These are phyloP conservation scores for Heliangelus exortis DNA, from an alignment of 2,797 vertebrate genomes.

Conservation along the genomic window DNA sequence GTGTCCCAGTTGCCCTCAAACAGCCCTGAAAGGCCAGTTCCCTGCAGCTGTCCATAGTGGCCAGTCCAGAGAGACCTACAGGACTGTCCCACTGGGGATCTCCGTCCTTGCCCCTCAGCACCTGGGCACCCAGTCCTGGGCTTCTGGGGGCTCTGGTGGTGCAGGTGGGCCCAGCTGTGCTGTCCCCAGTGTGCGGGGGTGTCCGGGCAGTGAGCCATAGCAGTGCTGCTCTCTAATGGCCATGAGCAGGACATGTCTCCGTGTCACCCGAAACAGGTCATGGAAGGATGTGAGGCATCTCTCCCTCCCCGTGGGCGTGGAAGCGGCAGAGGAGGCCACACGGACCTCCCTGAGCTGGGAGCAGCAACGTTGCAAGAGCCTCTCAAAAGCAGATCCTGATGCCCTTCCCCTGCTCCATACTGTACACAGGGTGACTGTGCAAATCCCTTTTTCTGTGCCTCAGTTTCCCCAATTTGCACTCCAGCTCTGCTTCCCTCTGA, in stretches of 20 bases:
- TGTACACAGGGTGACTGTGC: background rate
- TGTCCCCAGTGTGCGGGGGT: fast-evolving
- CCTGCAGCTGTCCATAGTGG: background rate
- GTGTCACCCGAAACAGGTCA: background rate
- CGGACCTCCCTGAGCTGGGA: fast-evolving
- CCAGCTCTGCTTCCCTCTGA: background rate
- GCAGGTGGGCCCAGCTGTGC: background rate
- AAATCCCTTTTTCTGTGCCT: background rate
- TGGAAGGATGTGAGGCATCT: background rate
- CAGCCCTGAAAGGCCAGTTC: background rate
- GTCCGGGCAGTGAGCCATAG: background rate
- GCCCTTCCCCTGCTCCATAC: background rate
- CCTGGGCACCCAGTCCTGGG: background rate
- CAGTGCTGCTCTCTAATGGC: constrained; percentile 34
- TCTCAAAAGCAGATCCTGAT: background rate
- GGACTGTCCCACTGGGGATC: background rate
- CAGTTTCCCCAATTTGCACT: background rate
- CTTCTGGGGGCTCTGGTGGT: background rate
- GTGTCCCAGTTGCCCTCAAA: background rate
- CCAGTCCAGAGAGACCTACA: background rate
- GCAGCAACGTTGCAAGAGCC: background rate
- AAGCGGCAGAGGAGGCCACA: background rate
- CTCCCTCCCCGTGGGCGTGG: background rate
- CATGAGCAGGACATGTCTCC: background rate
- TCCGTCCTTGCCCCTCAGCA: background rate